A percentile compares a stretch with the other conserved stretches of the same genome.
Conservation (phyloP, 2,888 invertebrate genomes). For the Ferdinandea cuprea region DNA sequence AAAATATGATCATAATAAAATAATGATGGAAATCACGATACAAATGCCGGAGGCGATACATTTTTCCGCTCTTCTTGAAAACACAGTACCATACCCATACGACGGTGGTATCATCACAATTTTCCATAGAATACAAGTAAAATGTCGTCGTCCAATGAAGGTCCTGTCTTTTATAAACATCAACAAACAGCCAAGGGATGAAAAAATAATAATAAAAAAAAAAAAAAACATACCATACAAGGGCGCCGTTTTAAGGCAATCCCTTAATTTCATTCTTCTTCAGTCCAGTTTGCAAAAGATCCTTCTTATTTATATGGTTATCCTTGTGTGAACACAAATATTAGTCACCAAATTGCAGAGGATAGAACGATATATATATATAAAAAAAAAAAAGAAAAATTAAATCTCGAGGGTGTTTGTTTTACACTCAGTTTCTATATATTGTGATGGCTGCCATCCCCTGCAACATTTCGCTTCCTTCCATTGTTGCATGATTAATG, state of each 20-base stretch:
- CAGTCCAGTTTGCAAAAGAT: slow-evolving; percentile 16
- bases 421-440: slow-evolving; percentile 55
- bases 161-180: slow-evolving; percentile 22
- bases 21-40: slow-evolving; percentile 68
- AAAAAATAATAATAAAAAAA: background rate
- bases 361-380: too few species aligned
- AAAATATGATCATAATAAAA: slow-evolving; percentile 74
- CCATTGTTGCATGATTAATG: slow-evolving; percentile 72
- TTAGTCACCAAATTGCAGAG: slow-evolving; percentile 66
- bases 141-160: slow-evolving; percentile 42
- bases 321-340: slow-evolving; percentile 75
- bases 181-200: slow-evolving; percentile 29
- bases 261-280: slow-evolving; percentile 69
- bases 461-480: slow-evolving; percentile 10
- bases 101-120: slow-evolving; percentile 36
- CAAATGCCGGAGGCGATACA: slow-evolving; percentile 57
- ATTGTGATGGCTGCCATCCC: slow-evolving; percentile 1
- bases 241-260: slow-evolving; percentile 60
- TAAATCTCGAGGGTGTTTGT: slow-evolving; percentile 68
- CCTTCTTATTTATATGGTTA: slow-evolving; percentile 38
- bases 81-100: slow-evolving; percentile 14
- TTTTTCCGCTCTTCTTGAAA: slow-evolving; percentile 41
- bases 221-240: slow-evolving; percentile 13
- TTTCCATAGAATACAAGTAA: slow-evolving; percentile 10
- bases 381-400: slow-evolving; percentile 27